Evolutionary conservation across 2,113 vertebrate genomes (phyloP).

Genomic region (Cichladusa arquata): DNA sequence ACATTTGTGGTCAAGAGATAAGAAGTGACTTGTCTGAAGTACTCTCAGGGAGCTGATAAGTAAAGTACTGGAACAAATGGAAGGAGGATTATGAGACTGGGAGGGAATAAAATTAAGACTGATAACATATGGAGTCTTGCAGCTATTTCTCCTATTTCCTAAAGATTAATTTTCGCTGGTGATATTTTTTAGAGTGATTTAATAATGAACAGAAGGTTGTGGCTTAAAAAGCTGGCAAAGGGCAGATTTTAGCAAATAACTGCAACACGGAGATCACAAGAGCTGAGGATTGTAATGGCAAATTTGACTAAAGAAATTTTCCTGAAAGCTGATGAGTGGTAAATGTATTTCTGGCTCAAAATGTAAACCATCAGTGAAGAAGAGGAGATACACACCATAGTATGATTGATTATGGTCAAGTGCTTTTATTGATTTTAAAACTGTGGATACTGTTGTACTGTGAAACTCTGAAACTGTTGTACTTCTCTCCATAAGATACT

Average conservation of each 20-base stretch:
- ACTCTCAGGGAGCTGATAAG: not conserved
- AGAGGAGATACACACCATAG: not conserved
- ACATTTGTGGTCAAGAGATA: not conserved
- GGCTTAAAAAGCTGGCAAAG: constrained; percentile 4
- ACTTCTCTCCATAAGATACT: not conserved
- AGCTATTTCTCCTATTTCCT: not conserved
- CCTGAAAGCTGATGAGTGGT: not conserved
- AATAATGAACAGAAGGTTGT: not conserved
- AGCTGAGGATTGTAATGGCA: not conserved
- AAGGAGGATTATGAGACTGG: not conserved
- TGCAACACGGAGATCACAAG: not conserved
- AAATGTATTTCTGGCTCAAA: not conserved
- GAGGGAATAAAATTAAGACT: not conserved
- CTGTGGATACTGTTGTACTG: not conserved
- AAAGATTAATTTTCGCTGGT: constrained; percentile 2
- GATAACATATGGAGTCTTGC: not conserved
- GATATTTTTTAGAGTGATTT: not conserved
- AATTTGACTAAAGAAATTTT: not conserved
- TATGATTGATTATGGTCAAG: not conserved
- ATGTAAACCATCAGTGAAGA: not conserved
- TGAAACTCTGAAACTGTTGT: not conserved
- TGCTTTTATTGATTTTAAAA: not conserved
- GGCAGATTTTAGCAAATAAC: not conserved
- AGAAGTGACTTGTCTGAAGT: not conserved
- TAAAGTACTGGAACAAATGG: not conserved